Percentiles rank a stretch among this genome's conserved stretches.
Evolutionary conservation across 2,113 vertebrate genomes (phyloP).

Genomic region (Clinocottus analis): DNA sequence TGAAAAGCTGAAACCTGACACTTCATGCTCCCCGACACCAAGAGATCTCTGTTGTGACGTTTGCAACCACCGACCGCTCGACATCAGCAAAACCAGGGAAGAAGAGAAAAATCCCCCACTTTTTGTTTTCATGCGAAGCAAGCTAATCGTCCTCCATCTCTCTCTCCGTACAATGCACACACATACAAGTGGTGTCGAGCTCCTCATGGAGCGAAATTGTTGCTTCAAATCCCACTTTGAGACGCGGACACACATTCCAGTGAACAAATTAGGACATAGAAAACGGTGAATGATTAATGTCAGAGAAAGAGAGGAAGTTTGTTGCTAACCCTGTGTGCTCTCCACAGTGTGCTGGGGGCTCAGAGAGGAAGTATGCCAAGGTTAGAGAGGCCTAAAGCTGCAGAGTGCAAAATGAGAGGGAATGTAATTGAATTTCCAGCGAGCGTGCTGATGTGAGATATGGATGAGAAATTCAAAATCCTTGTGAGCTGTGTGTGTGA

Average conservation of each 20-base stretch:
- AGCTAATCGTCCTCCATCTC: neutral
- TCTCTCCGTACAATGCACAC: neutral
- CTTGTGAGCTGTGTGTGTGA: conserved; percentile 20
- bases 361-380: conserved; percentile 65
- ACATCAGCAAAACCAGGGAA: too few species aligned
- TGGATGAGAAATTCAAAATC: conserved; percentile 56
- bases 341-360: conserved; percentile 47
- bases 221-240: neutral
- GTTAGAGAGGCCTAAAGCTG: conserved; percentile 61
- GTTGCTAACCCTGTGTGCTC: conserved; percentile 47
- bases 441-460: conserved; percentile 64
- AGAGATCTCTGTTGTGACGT: too few species aligned
- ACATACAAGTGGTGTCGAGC: neutral
- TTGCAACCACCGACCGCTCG: too few species aligned
- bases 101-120: neutral
- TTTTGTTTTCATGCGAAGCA: neutral
- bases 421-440: conserved; percentile 74
- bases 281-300: conserved; percentile 25
- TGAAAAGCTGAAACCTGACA: neutral
- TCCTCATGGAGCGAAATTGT: too few species aligned
- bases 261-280: too few species aligned
- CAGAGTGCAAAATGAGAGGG: conserved; percentile 42
- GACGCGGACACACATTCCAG: neutral
- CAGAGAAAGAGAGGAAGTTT: conserved; percentile 30
- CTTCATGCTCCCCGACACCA: too few species aligned